Evolutionary conservation across 2,797 vertebrate genomes (phyloP).

Genomic region (Scolopax rusticola): DNA sequence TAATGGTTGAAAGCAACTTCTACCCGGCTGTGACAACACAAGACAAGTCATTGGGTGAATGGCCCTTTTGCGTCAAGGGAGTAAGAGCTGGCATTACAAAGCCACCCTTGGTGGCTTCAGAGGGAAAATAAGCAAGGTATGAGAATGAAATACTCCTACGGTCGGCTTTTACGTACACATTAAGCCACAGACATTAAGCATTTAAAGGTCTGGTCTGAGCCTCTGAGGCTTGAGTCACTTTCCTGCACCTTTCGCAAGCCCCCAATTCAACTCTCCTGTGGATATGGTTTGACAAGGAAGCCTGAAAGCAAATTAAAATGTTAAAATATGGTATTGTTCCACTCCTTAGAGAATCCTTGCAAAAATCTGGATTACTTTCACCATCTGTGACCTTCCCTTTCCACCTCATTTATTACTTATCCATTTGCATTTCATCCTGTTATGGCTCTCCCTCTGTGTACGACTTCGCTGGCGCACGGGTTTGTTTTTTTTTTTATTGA

Average conservation of each 20-base stretch:
- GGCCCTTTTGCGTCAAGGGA: not conserved
- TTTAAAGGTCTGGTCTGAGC: not conserved
- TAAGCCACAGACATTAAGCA: not conserved
- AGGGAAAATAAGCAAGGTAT: not conserved
- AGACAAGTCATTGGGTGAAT: accelerated
- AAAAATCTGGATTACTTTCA: not conserved
- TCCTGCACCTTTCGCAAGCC: not conserved
- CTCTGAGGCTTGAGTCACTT: not conserved
- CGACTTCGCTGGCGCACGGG: not conserved
- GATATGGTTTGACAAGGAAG: not conserved
- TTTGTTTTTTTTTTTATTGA: not conserved
- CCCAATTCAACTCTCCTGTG: not conserved
- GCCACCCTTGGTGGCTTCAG: not conserved
- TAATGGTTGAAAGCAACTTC: not conserved
- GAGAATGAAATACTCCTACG: not conserved
- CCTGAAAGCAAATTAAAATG: not conserved
- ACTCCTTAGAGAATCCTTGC: not conserved
- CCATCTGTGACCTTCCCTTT: not conserved
- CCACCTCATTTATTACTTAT: not conserved
- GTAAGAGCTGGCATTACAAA: not conserved
- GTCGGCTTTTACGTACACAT: not conserved
- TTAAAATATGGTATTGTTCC: not conserved
- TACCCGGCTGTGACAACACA: not conserved
- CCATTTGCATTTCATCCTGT: not conserved
- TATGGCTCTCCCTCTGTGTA: not conserved